Conservation (phyloP, 2,888 invertebrate genomes). For the Ochlodes sylvanus region DNA sequence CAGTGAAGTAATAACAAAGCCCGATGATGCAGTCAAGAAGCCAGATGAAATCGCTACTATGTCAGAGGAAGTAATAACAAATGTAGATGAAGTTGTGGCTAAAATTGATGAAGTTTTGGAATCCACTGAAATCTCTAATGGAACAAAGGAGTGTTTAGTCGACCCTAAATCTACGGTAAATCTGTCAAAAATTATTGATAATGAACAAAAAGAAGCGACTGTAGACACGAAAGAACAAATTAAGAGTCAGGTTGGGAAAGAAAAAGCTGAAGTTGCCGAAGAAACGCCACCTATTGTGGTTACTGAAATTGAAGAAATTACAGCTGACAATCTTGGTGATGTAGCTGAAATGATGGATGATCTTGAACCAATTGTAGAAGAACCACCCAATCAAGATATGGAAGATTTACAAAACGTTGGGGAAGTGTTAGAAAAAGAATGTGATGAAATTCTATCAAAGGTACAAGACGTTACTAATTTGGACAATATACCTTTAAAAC, state of each 20-base stretch:
- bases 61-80: slow-evolving; percentile 33
- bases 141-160: not conserved
- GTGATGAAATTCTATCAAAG: slow-evolving; percentile 78
- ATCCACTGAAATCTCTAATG: not conserved
- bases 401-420: slow-evolving; percentile 73
- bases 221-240: slow-evolving; percentile 51
- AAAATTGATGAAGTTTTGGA: slow-evolving; percentile 41
- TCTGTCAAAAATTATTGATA: not conserved
- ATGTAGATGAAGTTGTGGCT: slow-evolving; percentile 6
- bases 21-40: slow-evolving; percentile 8
- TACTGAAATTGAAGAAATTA: slow-evolving; percentile 69
- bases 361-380: slow-evolving; percentile 69
- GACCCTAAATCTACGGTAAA: not conserved
- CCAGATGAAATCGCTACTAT: slow-evolving; percentile 20
- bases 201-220: slow-evolving; percentile 35
- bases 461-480: slow-evolving; percentile 77
- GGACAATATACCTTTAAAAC: slow-evolving; percentile 70
- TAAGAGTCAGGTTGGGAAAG: slow-evolving; percentile 46
- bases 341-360: slow-evolving; percentile 65
- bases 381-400: slow-evolving; percentile 66
- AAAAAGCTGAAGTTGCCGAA: slow-evolving; percentile 50
- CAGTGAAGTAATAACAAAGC: not conserved
- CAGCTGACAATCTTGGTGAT: slow-evolving; percentile 60
- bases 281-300: slow-evolving; percentile 55
- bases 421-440: slow-evolving; percentile 77